Evolutionary conservation across 2,113 vertebrate species (phyloP), one percentile per base, ranked within the genome.

Genomic region (Gallinago jamesoni): DNA sequence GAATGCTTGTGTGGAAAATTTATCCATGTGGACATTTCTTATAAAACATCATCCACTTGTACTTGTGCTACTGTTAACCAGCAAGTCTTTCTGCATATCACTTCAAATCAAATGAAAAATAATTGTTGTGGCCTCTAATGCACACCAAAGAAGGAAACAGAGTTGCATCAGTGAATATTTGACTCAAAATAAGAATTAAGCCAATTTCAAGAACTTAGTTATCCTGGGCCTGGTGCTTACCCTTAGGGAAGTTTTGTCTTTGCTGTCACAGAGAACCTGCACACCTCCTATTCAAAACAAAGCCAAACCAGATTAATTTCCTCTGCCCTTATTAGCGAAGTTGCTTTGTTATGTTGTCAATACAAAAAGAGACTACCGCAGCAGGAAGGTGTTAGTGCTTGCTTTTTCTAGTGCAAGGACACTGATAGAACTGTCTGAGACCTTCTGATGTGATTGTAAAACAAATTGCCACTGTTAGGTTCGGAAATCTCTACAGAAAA

Each of bases 51-150:
- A 56, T 23, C 48, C 12, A 56, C 25, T 47, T 70, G 16, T 57
- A 43, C 47, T 75, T 79, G 6, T 23, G 19, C 53, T 41, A 33
- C 53, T 59, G 39, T 37, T 63, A 83, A 43, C 35, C 45, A 73
- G 19, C 28, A 81, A 73, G 11, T 62, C 14, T 73, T 28, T 64
- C 59, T 84, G 68, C 31, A 67, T 93, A 79, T 94, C 62, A 59
- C 27, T 91, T 93, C 35, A 76, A 90, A 76, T 86, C 50, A 75
- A 72, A 90, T 50, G 20, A 72, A 94, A 91, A 93, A 94, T 64
- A 90, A 66, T 75, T 79, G 14, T 10, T 37, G 12, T 37, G 39
- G 60, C 37, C 31, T 90, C 21, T 52, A 68, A 85, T 7, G 20
- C 14, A 50, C 12, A 19, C 19, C 28, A 55, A 77, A 74, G 45